These are phyloP conservation scores for Diorhabda sublineata DNA, from an alignment of 1,140 invertebrate species.

Conservation along the genomic window DNA sequence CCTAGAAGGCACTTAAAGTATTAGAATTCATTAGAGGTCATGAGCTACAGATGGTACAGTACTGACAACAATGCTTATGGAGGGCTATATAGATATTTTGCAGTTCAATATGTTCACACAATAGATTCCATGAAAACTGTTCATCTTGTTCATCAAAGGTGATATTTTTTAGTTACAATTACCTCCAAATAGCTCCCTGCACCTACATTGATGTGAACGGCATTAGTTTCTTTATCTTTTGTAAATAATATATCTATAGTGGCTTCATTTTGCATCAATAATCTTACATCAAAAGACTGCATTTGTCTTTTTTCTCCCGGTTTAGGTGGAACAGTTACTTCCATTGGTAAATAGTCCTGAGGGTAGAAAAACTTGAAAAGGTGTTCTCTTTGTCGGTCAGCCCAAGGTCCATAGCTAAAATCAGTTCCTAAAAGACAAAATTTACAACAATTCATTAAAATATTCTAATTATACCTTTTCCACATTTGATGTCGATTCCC, in stretches of 20 bases:
- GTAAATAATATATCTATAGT: conserved; percentile 95
- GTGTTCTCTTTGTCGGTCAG: conserved; percentile 91
- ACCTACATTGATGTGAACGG: conserved; percentile 89
- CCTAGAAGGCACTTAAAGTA: no score
- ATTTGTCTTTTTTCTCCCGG: conserved; percentile 84
- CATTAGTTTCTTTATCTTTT: conserved; percentile 95
- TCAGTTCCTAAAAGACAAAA: conserved; percentile 62
- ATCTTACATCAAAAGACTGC: conserved; percentile 87
- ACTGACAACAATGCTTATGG: no score
- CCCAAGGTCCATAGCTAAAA: conserved; percentile 98
- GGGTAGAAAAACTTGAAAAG: conserved; percentile 97
- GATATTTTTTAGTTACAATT: neutral
- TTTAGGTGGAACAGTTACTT: conserved; percentile 70
- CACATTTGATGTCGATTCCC: conserved; percentile 94
- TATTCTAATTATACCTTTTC: conserved; percentile 62
- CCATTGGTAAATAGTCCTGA: conserved; percentile 74
- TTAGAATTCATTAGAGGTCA: no score
- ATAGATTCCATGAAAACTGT: no score
- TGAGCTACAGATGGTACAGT: no score
- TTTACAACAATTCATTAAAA: neutral
- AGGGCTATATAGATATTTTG: no score
- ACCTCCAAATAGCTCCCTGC: conserved; percentile 89
- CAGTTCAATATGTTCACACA: no score
- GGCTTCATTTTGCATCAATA: conserved; percentile 86
- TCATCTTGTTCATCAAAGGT: no score